These are phyloP conservation scores for Mus caroli DNA, from an alignment of 2,797 vertebrate genomes.

Conservation along the genomic window DNA sequence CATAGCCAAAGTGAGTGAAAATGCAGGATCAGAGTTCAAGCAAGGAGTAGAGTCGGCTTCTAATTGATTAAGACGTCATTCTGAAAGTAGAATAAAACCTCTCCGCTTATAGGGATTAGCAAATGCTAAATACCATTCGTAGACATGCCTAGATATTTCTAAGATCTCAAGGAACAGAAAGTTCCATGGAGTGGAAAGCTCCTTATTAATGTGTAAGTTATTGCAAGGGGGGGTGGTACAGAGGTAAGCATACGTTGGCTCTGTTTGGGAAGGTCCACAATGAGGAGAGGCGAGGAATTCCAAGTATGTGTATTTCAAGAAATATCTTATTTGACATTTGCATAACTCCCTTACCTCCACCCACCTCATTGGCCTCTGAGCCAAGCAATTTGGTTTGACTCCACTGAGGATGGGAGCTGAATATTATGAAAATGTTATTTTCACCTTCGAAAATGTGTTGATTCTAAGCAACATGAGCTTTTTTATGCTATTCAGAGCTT, in stretches of 20 bases:
- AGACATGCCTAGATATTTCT: constrained; percentile 2
- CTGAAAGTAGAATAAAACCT: constrained; percentile 4
- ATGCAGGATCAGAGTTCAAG: neutral
- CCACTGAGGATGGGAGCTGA: neutral
- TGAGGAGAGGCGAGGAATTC: neutral
- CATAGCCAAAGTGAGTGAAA: constrained; percentile 34
- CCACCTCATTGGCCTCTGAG: neutral
- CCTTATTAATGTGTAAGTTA: neutral
- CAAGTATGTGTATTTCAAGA: neutral
- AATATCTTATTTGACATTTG: neutral
- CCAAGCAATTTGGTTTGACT: constrained; percentile 12
- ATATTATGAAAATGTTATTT: neutral
- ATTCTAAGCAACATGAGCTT: neutral
- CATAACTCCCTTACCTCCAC: neutral
- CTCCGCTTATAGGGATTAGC: neutral
- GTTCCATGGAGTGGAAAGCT: constrained; percentile 7
- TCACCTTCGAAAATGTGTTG: constrained; percentile 6
- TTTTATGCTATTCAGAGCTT: neutral
- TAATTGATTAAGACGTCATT: constrained; percentile 28
- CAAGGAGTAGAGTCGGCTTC: neutral
- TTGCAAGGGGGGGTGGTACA: neutral
- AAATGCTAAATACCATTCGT: neutral
- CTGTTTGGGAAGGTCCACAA: neutral
- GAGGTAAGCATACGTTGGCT: neutral
- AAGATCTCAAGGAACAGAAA: neutral